Conservation (phyloP, 2,113 vertebrate species). For the Lutjanus erythropterus region DNA sequence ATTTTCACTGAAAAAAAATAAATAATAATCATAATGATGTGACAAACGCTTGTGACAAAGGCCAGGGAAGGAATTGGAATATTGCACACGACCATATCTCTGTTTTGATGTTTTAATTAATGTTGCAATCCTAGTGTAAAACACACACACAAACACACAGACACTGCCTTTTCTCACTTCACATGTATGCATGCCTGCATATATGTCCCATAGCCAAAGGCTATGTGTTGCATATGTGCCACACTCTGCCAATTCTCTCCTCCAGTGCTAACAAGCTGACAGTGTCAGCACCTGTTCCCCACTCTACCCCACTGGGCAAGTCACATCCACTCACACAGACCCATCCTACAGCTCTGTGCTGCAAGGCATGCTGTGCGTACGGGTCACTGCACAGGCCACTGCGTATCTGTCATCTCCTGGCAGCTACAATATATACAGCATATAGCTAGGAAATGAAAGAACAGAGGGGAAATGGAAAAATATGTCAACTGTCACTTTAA, state of each 20-base stretch:
- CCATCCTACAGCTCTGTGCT: slow-evolving; percentile 52
- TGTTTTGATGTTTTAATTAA: too few relatives aligned
- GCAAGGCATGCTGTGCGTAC: slow-evolving; percentile 47
- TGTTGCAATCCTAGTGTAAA: too few relatives aligned
- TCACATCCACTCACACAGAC: slow-evolving; percentile 56
- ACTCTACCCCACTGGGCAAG: slow-evolving; percentile 56
- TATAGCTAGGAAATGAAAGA: slow-evolving; percentile 23
- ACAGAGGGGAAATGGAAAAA: slow-evolving; percentile 11
- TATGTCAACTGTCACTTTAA: slow-evolving; percentile 3
- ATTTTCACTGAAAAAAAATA: too few relatives aligned
- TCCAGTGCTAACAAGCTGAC: slow-evolving; percentile 78
- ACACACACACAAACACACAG: slow-evolving; percentile 10
- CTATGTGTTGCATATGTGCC: slow-evolving; percentile 76
- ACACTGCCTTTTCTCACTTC: slow-evolving; percentile 22
- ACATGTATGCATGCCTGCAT: slow-evolving; percentile 53
- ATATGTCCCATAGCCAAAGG: slow-evolving; percentile 67
- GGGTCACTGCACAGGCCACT: slow-evolving; percentile 63
- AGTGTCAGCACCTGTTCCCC: slow-evolving; percentile 74
- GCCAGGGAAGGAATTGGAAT: too few relatives aligned
- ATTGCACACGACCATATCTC: too few relatives aligned
- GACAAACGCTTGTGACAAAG: too few relatives aligned
- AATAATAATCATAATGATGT: too few relatives aligned
- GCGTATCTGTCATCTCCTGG: slow-evolving; percentile 60
- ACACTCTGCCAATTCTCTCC: slow-evolving; percentile 53
- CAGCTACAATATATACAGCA: slow-evolving; percentile 19